A percentile compares a stretch with the other conserved stretches of the same genome.
Evolutionary conservation across 2,888 invertebrate genomes (phyloP).

Genomic region (Argyresthia albistria): DNA sequence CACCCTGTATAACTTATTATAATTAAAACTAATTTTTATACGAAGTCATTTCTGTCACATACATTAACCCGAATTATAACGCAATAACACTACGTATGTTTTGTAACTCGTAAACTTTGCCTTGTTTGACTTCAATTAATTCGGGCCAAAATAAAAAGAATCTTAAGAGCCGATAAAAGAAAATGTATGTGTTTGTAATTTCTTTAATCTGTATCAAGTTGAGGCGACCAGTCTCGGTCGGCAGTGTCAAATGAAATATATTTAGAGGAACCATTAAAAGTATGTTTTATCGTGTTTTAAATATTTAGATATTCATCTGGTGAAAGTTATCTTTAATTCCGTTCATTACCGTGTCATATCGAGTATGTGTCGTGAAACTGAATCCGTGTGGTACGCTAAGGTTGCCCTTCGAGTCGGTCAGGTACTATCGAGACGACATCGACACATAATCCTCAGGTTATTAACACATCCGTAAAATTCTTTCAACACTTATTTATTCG

Average conservation of each 20-base stretch:
- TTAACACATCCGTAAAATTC: neutral
- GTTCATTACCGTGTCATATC: constrained; percentile 38
- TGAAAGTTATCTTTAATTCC: constrained; percentile 59
- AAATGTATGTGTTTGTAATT: constrained; percentile 48
- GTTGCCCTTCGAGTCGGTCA: constrained; percentile 3
- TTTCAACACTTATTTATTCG: neutral
- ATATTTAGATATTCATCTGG: constrained; percentile 67
- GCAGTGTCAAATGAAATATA: constrained; percentile 51
- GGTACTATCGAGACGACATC: neutral
- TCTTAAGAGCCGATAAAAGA: constrained; percentile 41
- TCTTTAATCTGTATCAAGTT: constrained; percentile 52
- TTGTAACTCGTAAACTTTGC: constrained; percentile 36
- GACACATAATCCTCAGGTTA: neutral
- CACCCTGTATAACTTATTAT: too few species aligned
- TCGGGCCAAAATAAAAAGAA: constrained; percentile 50
- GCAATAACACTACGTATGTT: constrained; percentile 23
- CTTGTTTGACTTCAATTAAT: constrained; percentile 65
- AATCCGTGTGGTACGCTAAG: constrained; percentile 20
- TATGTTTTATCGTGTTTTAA: constrained; percentile 67
- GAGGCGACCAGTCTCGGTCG: constrained; percentile 22
- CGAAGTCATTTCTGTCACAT: too few species aligned
- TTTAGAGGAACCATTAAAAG: constrained; percentile 58
- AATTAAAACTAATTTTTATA: too few species aligned
- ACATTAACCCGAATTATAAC: too few species aligned
- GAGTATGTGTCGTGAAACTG: constrained; percentile 35